phyloP scores from a whole-genome alignment of 2,888 invertebrate genomes.

The Volucella bombylans region DNA sequence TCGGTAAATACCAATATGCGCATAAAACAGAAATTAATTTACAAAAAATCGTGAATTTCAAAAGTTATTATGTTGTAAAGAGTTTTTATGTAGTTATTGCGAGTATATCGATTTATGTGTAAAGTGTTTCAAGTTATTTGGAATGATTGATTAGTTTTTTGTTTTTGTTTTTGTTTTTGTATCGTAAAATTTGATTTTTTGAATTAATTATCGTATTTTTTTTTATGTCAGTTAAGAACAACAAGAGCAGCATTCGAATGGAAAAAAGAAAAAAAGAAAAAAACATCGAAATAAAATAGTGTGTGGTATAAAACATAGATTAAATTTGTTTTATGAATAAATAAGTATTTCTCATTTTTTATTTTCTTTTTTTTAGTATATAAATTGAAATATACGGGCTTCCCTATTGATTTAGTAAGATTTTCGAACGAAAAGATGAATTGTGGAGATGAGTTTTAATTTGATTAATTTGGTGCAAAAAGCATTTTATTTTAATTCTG shows the following conservation, averaged over 20 bases:
- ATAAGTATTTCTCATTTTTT: constrained; percentile 24
- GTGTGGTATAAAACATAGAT: constrained; percentile 72
- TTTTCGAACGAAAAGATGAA: constrained; percentile 6
- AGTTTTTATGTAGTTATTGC: constrained; percentile 47
- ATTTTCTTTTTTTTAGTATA: constrained; percentile 45
- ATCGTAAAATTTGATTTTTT: constrained; percentile 63
- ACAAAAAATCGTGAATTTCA: constrained; percentile 23
- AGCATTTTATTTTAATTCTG: constrained; percentile 21
- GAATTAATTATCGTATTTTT: constrained; percentile 64
- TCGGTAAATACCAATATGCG: constrained; percentile 19
- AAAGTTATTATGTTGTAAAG: constrained; percentile 19
- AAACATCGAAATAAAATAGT: constrained; percentile 76
- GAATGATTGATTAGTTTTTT: constrained; percentile 62
- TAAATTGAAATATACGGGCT: constrained; percentile 55
- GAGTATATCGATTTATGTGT: constrained; percentile 44
- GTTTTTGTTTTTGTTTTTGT: constrained; percentile 43
- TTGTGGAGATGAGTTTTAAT: constrained; percentile 23
- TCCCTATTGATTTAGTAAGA: constrained; percentile 70
- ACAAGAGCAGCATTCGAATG: constrained; percentile 77
- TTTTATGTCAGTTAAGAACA: constrained; percentile 72
- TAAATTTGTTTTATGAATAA: constrained; percentile 68
- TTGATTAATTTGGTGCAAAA: constrained; percentile 49
- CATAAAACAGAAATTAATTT: constrained; percentile 43
- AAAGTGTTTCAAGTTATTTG: constrained; percentile 59
- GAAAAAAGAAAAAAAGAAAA: constrained; percentile 76